Base-by-base conservation (phyloP, 2,113 vertebrate species). In the Edolisoma coerulescens region DNA sequence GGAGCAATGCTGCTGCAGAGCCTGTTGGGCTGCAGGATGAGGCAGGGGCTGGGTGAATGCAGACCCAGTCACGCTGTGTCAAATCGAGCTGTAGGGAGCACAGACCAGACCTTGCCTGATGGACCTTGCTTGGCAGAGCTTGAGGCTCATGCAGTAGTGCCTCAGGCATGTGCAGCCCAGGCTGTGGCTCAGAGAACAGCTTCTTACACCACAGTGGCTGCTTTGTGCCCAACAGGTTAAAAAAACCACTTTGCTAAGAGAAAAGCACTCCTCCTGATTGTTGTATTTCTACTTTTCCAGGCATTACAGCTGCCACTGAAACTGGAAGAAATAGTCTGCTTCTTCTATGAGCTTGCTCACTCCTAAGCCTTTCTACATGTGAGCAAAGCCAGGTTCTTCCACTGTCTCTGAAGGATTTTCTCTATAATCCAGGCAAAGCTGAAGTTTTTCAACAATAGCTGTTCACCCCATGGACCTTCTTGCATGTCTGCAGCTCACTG, bases 331-430 rank as follows among this genome's bases (percentile, higher is more conserved):
- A 64, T 0, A 3, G 10, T 32, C 33, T 59, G 44, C 41, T 88
- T 88, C 0, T 2, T 65, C 52, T 74, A 20, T 1, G 17, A 83
- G 61, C 60, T 94, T 2, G 0, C 16, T 85, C 33, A 26, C 18
- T 75, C 57, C 65, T 64, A 71, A 75, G 57, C 12, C 32, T 79
- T 78, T 84, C 35, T 45, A 73, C 12, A 20, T 60, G 44, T 54
- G 56, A 95, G 90, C 63, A 95, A 93, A 92, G 33, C 47, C 79
- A 86, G 75, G 35, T 90, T 90, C 24, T 90, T 71, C 24, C 45
- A 6, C 21, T 8, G 35, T 44, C 68, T 92, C 87, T 80, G n/a
- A 49, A 83, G 71, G 56, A 61, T 79, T 83, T 93, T 87, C 9
- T 77, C 24, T 74, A 47, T 75, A 88, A 86, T 60, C 9, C 71